Percentiles rank a stretch among this genome's conserved stretches.
phyloP scores from a whole-genome alignment of 92 coral and sea anemone genomes.

The Porites cylindrica region DNA sequence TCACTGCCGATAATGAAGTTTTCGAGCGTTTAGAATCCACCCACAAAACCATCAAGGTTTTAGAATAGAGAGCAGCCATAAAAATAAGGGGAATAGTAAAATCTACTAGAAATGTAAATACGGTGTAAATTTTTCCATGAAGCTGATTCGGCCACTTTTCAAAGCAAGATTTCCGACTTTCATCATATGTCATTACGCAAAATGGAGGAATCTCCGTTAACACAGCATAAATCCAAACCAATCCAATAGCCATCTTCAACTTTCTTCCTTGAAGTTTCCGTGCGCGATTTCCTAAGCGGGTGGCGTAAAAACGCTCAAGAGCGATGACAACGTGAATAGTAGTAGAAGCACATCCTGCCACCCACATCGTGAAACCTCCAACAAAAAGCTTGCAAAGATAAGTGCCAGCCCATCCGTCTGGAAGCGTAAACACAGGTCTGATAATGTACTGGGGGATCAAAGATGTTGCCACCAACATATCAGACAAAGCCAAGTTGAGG shows the following conservation, averaged over 20 bases:
- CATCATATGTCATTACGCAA: conserved; percentile 27
- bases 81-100: conserved; percentile 32
- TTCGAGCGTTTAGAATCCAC: background rate
- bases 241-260: conserved; percentile 17
- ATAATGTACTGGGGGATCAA: conserved; percentile 56
- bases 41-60: conserved; percentile 46
- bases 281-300: conserved; percentile 15
- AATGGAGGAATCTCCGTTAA: conserved; percentile 37
- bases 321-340: conserved; percentile 52
- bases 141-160: conserved; percentile 16
- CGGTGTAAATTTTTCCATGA: conserved; percentile 40
- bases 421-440: conserved; percentile 32
- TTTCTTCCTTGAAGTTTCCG: conserved; percentile 11
- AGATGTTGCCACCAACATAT: conserved; percentile 53
- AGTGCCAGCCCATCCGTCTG: conserved; percentile 50
- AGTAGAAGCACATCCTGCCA: conserved; percentile 55
- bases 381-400: conserved; percentile 48
- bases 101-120: conserved; percentile 32
- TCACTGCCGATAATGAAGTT: background rate
- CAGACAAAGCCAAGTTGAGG: conserved; percentile 66
- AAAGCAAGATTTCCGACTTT: conserved; percentile 12
- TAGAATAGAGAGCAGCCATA: conserved; percentile 37
- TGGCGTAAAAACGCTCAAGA: conserved; percentile 58
- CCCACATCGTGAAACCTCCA: conserved; percentile 62
- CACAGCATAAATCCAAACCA: conserved; percentile 54